A percentile compares a stretch with the other conserved stretches of the same genome.
These are phyloP conservation scores for Andrena haemorrhoa DNA, from an alignment of 2,888 invertebrate species.

Conservation along the genomic window DNA sequence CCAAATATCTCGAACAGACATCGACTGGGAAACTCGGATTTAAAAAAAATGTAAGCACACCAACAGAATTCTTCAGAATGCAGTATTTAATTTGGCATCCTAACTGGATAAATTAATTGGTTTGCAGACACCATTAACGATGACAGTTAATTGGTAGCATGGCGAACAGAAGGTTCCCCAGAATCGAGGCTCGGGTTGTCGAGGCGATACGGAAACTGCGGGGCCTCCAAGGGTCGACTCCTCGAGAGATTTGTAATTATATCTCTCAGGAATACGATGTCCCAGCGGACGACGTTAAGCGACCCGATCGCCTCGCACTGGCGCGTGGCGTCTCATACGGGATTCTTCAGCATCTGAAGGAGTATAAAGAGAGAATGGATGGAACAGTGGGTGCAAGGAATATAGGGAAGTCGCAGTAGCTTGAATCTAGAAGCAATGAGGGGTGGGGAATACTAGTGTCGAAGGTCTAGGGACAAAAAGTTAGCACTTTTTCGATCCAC, in stretches of 20 bases:
- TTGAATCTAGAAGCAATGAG: too few species aligned
- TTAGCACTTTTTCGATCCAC: too few species aligned
- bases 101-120: too few species aligned
- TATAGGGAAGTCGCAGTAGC: too few species aligned
- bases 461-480: too few species aligned
- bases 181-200: slow-evolving; percentile 79
- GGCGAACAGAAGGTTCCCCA: slow-evolving; percentile 69
- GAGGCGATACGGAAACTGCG: slow-evolving; percentile 80
- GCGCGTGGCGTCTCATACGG: slow-evolving; percentile 80
- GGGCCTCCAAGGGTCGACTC: slow-evolving; percentile 79
- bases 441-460: too few species aligned
- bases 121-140: not conserved
- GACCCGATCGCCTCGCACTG: slow-evolving; percentile 78
- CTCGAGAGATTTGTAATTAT: slow-evolving; percentile 80
- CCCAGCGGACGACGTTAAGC: slow-evolving; percentile 70
- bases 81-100: not conserved
- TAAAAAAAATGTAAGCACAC: not conserved
- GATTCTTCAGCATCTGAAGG: slow-evolving; percentile 77
- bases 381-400: too few species aligned
- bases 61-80: not conserved
- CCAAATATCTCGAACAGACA: too few species aligned
- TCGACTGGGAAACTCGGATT: too few species aligned
- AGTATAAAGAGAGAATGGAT: slow-evolving; percentile 66
- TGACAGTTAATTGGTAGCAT: slow-evolving; percentile 16
- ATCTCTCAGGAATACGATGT: slow-evolving; percentile 79